Evolutionary conservation across 1,140 invertebrate species (phyloP).

Genomic region (Pantala flavescens): DNA sequence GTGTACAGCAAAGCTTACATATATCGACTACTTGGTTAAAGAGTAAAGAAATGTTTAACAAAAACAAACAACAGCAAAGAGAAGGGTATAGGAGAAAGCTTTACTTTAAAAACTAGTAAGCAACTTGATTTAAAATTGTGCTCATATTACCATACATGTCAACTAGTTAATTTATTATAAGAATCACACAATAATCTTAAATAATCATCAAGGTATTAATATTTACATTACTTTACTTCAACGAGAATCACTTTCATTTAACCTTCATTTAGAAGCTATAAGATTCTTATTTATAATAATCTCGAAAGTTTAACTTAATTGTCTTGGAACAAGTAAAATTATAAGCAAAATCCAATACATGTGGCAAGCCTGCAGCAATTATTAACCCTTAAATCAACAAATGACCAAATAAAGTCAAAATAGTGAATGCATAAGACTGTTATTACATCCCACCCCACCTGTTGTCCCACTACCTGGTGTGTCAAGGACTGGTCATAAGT

Average conservation of each 20-base stretch:
- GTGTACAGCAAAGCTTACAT: conserved; percentile 5
- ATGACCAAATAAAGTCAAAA: background rate
- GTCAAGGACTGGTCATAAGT: conserved; percentile 53
- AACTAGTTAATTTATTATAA: background rate
- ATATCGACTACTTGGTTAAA: background rate
- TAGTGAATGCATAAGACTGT: conserved; percentile 16
- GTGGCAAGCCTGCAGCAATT: background rate
- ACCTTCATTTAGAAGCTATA: background rate
- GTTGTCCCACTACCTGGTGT: conserved; percentile 45
- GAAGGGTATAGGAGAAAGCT: background rate
- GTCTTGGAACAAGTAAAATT: too few species aligned
- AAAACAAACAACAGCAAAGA: conserved; percentile 8
- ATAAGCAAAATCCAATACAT: background rate
- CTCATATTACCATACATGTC: background rate
- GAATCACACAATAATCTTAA: background rate
- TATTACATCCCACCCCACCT: conserved; percentile 29
- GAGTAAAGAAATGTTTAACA: background rate
- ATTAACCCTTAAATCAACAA: background rate
- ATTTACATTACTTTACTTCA: background rate
- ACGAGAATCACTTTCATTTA: background rate
- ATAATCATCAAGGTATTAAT: background rate
- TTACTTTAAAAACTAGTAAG: background rate
- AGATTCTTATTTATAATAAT: too few species aligned
- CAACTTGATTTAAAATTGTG: background rate
- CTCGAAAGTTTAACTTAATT: too few species aligned